phyloP scores from a whole-genome alignment of 1,140 invertebrate genomes.

The Hycleus phaleratus region DNA sequence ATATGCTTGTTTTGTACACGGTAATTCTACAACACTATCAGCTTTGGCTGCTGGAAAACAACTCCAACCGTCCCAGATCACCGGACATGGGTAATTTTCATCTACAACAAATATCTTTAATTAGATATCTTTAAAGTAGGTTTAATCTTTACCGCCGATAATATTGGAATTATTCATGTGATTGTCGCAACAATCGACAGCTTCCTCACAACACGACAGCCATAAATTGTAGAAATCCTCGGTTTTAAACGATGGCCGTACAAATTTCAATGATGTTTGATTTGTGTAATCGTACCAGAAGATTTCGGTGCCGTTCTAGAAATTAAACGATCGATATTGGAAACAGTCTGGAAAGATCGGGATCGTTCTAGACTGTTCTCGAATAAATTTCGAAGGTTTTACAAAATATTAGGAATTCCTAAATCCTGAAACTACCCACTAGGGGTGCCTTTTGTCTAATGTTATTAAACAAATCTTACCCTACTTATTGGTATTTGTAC shows the following conservation, averaged over 20 bases:
- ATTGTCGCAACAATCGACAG: constrained; percentile 25
- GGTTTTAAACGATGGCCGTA: constrained; percentile 20
- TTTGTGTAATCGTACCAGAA: constrained; percentile 24
- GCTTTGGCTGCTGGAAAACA: constrained; percentile 41
- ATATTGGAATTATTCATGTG: constrained; percentile 22
- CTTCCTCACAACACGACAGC: constrained; percentile 22
- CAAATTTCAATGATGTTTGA: constrained; percentile 4
- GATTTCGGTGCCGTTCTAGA: background rate
- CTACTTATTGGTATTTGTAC: constrained; percentile 3
- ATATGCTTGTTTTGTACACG: constrained; percentile 48
- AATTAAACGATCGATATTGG: too few species aligned
- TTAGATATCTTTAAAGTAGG: background rate
- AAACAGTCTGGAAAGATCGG: background rate
- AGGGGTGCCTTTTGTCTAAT: too few species aligned
- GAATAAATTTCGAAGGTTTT: too few species aligned
- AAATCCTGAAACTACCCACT: too few species aligned
- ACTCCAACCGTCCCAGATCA: constrained; percentile 49
- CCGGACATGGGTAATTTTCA: constrained; percentile 35
- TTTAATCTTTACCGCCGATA: background rate
- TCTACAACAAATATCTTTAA: constrained; percentile 16
- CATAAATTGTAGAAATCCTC: constrained; percentile 22
- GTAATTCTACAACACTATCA: constrained; percentile 33
- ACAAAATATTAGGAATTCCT: too few species aligned
- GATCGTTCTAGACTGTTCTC: background rate
- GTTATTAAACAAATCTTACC: constrained; percentile 5